Evolutionary conservation across 2,113 vertebrate genomes (phyloP).

Genomic region (Bufo gargarizans): DNA sequence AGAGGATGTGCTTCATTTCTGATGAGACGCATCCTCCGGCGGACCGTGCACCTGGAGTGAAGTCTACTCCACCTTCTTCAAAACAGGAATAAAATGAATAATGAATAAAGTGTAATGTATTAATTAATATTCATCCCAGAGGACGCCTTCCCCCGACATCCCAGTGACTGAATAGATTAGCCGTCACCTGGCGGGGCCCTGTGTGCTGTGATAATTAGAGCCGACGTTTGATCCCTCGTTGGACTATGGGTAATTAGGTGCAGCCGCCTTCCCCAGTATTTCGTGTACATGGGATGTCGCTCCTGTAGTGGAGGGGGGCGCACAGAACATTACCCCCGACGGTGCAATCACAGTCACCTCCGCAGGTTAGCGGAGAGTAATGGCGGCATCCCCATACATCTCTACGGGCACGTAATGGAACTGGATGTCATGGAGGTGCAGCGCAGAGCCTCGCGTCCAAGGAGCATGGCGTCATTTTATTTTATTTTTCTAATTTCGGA

Average conservation of each 20-base stretch:
- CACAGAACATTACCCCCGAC: not conserved
- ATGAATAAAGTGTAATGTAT: slow-evolving; percentile 4
- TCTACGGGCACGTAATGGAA: no score
- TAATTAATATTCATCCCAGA: not conserved
- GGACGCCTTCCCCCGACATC: not conserved
- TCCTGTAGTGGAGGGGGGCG: not conserved
- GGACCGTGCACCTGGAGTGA: no score
- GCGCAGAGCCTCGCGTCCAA: no score
- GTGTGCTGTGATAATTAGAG: not conserved
- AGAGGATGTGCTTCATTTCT: no score
- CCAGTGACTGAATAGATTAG: not conserved
- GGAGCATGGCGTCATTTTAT: no score
- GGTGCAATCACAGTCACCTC: no score
- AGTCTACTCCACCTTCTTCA: no score
- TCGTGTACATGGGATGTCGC: not conserved
- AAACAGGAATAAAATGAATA: not conserved
- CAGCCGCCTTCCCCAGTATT: not conserved
- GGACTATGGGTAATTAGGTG: not conserved
- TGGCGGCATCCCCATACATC: no score
- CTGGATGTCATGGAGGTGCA: no score
- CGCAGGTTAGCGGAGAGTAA: no score
- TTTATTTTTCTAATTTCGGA: no score
- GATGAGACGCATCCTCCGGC: no score
- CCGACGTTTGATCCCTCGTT: not conserved
- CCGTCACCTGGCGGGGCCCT: not conserved